Evolutionary conservation across 2,888 invertebrate genomes (phyloP).

Genomic region (Zygogramma bicolorata): DNA sequence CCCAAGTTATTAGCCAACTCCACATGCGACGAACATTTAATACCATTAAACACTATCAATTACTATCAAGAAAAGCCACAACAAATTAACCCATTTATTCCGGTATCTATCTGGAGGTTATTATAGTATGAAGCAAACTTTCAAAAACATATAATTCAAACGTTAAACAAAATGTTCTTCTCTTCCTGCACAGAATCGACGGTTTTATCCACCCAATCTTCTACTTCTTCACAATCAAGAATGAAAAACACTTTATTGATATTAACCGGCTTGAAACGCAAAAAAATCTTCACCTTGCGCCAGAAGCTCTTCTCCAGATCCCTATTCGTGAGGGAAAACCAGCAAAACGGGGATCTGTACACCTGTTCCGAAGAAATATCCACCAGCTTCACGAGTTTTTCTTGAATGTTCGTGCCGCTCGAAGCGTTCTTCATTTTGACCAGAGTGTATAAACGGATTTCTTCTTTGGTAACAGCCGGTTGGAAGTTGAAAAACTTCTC

Average conservation of each 20-base stretch:
- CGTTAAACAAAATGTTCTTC: background rate
- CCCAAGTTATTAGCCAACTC: no score
- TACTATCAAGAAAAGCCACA: background rate
- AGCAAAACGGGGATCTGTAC: conserved; percentile 11
- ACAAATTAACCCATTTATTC: background rate
- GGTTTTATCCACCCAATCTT: background rate
- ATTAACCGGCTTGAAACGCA: conserved; percentile 18
- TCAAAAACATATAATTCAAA: background rate
- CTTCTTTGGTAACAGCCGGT: background rate
- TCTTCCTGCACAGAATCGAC: background rate
- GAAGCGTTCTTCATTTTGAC: background rate
- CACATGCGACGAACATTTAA: no score
- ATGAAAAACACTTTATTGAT: conserved; percentile 1
- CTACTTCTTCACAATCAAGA: background rate
- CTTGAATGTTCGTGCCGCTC: background rate
- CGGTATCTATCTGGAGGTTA: background rate
- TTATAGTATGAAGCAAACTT: background rate
- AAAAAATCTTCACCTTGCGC: conserved; percentile 5
- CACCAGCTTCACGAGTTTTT: background rate
- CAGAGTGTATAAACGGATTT: background rate
- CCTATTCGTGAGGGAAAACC: conserved; percentile 6
- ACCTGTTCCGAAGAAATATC: background rate
- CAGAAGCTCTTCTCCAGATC: conserved; percentile 19
- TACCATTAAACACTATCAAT: no score
- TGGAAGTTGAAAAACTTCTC: background rate